Conservation (phyloP, 2,888 invertebrate species). For the Cosmopolites sordidus region DNA sequence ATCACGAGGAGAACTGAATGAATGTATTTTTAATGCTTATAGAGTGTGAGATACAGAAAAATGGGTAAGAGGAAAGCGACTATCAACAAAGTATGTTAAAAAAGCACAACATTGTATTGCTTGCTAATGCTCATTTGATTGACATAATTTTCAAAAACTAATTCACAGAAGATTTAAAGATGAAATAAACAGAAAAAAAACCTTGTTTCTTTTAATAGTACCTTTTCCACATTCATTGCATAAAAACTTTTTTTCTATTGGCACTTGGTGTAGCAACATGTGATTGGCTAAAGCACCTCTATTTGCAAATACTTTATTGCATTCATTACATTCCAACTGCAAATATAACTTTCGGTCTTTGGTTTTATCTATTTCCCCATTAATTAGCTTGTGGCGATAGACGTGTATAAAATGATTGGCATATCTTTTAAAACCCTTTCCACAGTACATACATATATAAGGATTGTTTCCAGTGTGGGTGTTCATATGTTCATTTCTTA, state of each 20-base stretch:
- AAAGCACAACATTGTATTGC: too few species aligned
- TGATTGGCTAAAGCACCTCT: constrained; percentile 25
- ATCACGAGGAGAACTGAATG: too few species aligned
- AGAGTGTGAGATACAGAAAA: too few species aligned
- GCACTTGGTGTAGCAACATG: constrained; percentile 19
- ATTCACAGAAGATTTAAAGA: background rate
- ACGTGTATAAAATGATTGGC: constrained; percentile 25
- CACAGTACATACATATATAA: constrained; percentile 26
- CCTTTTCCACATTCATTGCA: constrained; percentile 28
- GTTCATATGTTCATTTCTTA: constrained; percentile 26
- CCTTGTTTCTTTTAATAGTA: background rate
- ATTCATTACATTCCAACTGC: constrained; percentile 23
- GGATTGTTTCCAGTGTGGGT: constrained; percentile 27
- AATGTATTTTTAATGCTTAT: too few species aligned
- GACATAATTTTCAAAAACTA: too few species aligned
- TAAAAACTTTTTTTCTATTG: constrained; percentile 20
- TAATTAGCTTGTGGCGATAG: constrained; percentile 20
- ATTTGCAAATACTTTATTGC: constrained; percentile 26
- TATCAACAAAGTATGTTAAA: too few species aligned
- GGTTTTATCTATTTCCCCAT: constrained; percentile 19
- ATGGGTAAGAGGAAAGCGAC: too few species aligned
- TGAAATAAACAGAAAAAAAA: background rate
- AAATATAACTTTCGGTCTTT: constrained; percentile 21
- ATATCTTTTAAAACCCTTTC: constrained; percentile 27
- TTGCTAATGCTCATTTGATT: too few species aligned